Evolutionary conservation across 1,140 invertebrate species (phyloP).

Genomic region (Caerostris darwini): DNA sequence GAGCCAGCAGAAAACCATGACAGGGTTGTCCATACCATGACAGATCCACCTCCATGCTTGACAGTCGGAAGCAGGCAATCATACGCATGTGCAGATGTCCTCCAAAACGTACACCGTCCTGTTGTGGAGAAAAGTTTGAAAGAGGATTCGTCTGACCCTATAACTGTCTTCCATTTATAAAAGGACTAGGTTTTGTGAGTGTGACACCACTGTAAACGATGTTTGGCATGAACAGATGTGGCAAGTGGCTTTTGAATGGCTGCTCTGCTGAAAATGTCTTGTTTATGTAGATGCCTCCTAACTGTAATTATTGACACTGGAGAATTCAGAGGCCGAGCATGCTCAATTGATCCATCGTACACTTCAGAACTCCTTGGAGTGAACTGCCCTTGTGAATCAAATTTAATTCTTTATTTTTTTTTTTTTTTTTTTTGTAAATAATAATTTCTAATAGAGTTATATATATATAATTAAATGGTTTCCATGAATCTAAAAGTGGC

Average conservation of each 20-base stretch:
- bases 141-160: neutral
- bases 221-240: neutral
- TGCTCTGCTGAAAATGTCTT: neutral
- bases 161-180: neutral
- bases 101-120: too few relatives aligned
- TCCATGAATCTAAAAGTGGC: too few relatives aligned
- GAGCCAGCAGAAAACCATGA: neutral
- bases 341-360: too few relatives aligned
- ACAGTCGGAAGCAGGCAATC: neutral
- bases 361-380: too few relatives aligned
- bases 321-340: too few relatives aligned
- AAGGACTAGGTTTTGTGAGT: neutral
- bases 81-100: neutral
- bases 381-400: too few relatives aligned
- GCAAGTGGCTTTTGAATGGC: neutral
- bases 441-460: too few relatives aligned
- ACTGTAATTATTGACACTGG: neutral
- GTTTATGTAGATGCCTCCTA: too few relatives aligned
- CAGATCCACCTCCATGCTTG: neutral
- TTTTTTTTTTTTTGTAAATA: too few relatives aligned
- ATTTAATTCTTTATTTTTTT: too few relatives aligned
- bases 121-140: too few relatives aligned
- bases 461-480: too few relatives aligned
- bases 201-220: neutral
- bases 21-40: accelerated